A percentile compares a stretch with the other conserved stretches of the same genome.
These are phyloP conservation scores for Gadus chalcogrammus DNA, from an alignment of 2,113 vertebrate species.

Conservation along the genomic window DNA sequence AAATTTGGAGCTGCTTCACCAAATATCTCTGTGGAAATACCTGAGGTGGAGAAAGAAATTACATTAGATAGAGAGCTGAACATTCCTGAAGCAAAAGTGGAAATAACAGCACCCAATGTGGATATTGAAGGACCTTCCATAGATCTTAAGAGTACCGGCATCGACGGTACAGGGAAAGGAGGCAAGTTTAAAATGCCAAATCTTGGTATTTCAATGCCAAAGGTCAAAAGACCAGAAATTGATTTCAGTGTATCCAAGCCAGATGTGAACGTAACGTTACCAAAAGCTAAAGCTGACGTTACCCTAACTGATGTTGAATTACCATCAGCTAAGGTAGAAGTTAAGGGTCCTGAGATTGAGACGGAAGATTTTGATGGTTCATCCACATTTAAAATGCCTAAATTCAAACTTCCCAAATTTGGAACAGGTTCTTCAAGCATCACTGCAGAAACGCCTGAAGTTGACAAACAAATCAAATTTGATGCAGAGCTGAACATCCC, in stretches of 20 bases:
- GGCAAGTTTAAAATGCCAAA: constrained; percentile 26
- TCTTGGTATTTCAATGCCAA: constrained; percentile 38
- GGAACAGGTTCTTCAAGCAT: constrained; percentile 17
- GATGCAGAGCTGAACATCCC: constrained; percentile 1
- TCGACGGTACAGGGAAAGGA: constrained; percentile 29
- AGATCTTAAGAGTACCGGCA: constrained; percentile 3
- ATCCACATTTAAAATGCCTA: constrained; percentile 50
- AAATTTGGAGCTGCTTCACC: constrained; percentile 20
- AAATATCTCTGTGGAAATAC: constrained; percentile 19
- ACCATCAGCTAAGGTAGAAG: not conserved
- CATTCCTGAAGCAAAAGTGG: not conserved
- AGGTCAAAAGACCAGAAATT: constrained; percentile 38
- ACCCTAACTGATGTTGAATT: not conserved
- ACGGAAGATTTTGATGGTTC: constrained; percentile 41
- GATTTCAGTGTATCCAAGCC: constrained; percentile 29
- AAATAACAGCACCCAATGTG: not conserved
- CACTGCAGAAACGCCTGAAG: constrained; percentile 18
- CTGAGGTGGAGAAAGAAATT: not conserved
- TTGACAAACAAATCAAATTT: constrained; percentile 12
- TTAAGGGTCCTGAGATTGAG: constrained; percentile 26
- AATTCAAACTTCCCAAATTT: constrained; percentile 49
- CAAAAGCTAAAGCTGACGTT: not conserved
- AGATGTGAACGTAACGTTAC: constrained; percentile 30
- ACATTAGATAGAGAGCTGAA: not conserved
- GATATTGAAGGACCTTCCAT: constrained; percentile 16